Evolutionary conservation across 2,797 vertebrate species (phyloP).

Genomic region (Antennarius maculatus): DNA sequence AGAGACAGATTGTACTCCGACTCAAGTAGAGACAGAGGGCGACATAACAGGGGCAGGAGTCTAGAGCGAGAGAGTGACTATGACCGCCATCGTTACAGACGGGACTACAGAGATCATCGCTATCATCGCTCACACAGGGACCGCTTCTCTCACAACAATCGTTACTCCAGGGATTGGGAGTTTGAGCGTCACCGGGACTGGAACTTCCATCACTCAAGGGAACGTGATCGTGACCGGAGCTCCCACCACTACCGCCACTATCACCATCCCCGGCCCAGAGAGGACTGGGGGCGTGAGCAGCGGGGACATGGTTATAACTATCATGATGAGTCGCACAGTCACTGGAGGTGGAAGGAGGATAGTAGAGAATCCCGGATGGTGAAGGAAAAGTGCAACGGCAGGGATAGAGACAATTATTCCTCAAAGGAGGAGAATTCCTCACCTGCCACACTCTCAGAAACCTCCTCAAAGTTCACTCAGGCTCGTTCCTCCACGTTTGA

Average conservation of each 20-base stretch:
- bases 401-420: slow-evolving; percentile 59
- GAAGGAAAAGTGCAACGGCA: slow-evolving; percentile 56
- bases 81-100: slow-evolving; percentile 48
- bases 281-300: slow-evolving; percentile 71
- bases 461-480: slow-evolving; percentile 32
- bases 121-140: slow-evolving; percentile 57
- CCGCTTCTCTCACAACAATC: slow-evolving; percentile 42
- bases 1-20: slow-evolving; percentile 70
- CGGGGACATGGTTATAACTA: slow-evolving; percentile 65
- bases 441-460: slow-evolving; percentile 36
- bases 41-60: slow-evolving; percentile 73
- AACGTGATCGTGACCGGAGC: slow-evolving; percentile 63
- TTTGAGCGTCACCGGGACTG: slow-evolving; percentile 63
- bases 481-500: slow-evolving; percentile 9
- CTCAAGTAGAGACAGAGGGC: slow-evolving; percentile 59
- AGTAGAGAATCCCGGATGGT: slow-evolving; percentile 31
- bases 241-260: slow-evolving; percentile 61
- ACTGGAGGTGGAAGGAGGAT: slow-evolving; percentile 68
- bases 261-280: slow-evolving; percentile 63
- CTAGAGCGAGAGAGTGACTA: slow-evolving; percentile 70
- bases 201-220: slow-evolving; percentile 51
- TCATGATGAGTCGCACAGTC: slow-evolving; percentile 66
- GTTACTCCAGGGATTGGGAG: slow-evolving; percentile 64
- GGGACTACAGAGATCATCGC: slow-evolving; percentile 53
- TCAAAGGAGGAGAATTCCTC: slow-evolving; percentile 46